Conservation (phyloP, 2,888 invertebrate species). For the Xylocampa areola region DNA sequence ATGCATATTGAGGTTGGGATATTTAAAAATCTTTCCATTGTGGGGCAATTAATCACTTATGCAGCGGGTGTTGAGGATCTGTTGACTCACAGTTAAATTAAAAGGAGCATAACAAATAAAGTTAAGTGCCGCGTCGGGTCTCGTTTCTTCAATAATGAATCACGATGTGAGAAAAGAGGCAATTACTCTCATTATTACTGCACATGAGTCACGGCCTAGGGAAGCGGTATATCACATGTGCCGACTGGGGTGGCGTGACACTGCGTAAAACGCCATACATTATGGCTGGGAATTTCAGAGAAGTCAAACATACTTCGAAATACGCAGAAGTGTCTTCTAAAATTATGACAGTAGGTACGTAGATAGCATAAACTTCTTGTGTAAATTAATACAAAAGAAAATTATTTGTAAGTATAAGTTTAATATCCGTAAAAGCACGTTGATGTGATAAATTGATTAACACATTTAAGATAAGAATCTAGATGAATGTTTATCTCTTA, state of each 20-base stretch:
- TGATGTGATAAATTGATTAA: constrained; percentile 25
- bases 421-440: constrained; percentile 5
- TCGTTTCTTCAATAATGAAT: constrained; percentile 81
- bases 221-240: constrained; percentile 67
- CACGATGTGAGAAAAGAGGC: constrained; percentile 87
- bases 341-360: constrained; percentile 9
- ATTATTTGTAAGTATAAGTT: not conserved
- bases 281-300: constrained; percentile 57
- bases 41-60: constrained; percentile 69
- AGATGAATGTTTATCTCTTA: constrained; percentile 29
- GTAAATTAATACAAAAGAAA: not conserved
- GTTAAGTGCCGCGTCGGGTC: constrained; percentile 72
- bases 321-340: constrained; percentile 24
- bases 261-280: constrained; percentile 55
- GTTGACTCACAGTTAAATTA: constrained; percentile 81
- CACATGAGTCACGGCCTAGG: constrained; percentile 78
- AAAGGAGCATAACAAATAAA: constrained; percentile 81
- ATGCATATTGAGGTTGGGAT: constrained; percentile 55
- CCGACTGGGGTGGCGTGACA: constrained; percentile 47
- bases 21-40: constrained; percentile 66
- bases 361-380: constrained; percentile 4
- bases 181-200: constrained; percentile 84
- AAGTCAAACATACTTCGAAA: constrained; percentile 24
- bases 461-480: constrained; percentile 28
- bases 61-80: constrained; percentile 65